Evolutionary conservation across 2,888 invertebrate genomes (phyloP).

Genomic region (Branchipolynoe longqiensis): DNA sequence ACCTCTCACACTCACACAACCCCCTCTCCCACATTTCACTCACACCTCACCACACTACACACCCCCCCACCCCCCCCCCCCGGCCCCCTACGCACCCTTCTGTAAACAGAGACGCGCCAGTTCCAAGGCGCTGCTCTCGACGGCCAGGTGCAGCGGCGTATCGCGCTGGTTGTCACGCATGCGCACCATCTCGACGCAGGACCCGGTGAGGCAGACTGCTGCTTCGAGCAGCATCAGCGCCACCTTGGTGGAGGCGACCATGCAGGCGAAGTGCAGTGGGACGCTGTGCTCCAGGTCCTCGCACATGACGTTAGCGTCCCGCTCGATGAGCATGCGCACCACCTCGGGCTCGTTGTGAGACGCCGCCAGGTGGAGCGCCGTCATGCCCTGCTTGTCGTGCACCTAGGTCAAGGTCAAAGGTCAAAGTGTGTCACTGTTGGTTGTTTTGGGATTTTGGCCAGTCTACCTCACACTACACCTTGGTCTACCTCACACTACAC

Average conservation of each 20-base stretch:
- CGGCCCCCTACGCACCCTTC: conserved; percentile 75
- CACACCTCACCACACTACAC: too few relatives aligned
- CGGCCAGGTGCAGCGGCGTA: conserved; percentile 92
- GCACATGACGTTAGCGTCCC: conserved; percentile 86
- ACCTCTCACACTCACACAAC: too few relatives aligned
- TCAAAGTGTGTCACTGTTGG: too few relatives aligned
- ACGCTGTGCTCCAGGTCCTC: conserved; percentile 84
- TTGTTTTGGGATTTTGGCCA: too few relatives aligned
- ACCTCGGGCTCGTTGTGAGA: conserved; percentile 79
- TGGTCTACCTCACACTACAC: too few relatives aligned
- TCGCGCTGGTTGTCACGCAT: conserved; percentile 90
- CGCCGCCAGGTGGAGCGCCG: conserved; percentile 86
- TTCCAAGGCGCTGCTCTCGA: conserved; percentile 92
- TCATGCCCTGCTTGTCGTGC: conserved; percentile 88
- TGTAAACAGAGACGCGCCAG: conserved; percentile 84
- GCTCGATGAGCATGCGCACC: conserved; percentile 81
- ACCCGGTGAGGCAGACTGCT: conserved; percentile 84
- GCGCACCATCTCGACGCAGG: conserved; percentile 85
- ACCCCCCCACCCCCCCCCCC: too few relatives aligned
- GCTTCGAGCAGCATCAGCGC: conserved; percentile 86
- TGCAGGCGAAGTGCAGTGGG: conserved; percentile 92
- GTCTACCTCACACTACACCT: too few relatives aligned
- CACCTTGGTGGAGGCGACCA: conserved; percentile 84
- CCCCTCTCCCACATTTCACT: too few relatives aligned
- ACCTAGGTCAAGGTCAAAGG: too few relatives aligned